Evolutionary conservation across 2,888 invertebrate genomes (phyloP).

Genomic region (Geotrupes spiniger): DNA sequence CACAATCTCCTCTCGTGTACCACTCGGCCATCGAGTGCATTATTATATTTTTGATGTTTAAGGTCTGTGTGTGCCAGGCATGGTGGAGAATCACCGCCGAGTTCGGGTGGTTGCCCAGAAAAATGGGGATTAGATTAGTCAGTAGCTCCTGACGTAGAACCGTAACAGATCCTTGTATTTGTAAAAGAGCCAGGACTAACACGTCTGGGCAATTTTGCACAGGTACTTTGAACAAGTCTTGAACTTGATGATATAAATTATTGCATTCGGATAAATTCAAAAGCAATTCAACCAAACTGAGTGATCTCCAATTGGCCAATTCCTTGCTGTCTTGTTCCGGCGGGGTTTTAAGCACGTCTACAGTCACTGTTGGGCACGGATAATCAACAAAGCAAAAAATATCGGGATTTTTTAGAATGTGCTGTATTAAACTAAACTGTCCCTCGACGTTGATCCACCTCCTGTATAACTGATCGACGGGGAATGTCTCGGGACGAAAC

Average conservation of each 20-base stretch:
- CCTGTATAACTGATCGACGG: constrained; percentile 85
- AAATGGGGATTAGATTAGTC: constrained; percentile 84
- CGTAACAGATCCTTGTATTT: constrained; percentile 78
- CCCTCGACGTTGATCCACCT: constrained; percentile 93
- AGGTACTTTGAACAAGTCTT: constrained; percentile 89
- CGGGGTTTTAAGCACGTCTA: constrained; percentile 87
- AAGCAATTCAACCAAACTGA: constrained; percentile 87
- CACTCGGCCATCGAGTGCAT: constrained; percentile 98
- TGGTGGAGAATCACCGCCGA: constrained; percentile 94
- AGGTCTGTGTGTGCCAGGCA: constrained; percentile 82
- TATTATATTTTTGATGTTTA: constrained; percentile 72
- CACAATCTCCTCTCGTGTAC: constrained; percentile 89
- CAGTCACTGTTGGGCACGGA: constrained; percentile 80
- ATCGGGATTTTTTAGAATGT: constrained; percentile 86
- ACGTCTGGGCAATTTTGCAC: constrained; percentile 94
- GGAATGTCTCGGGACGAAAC: constrained; percentile 72
- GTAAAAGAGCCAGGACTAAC: constrained; percentile 81
- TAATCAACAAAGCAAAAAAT: constrained; percentile 93
- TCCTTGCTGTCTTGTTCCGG: constrained; percentile 96
- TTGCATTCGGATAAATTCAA: constrained; percentile 82
- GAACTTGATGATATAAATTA: constrained; percentile 77
- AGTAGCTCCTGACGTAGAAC: constrained; percentile 65
- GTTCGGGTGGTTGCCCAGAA: constrained; percentile 94
- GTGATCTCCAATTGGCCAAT: constrained; percentile 87
- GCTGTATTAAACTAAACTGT: constrained; percentile 83